Conservation (phyloP, 2,797 vertebrate species). For the Bradypus variegatus region DNA sequence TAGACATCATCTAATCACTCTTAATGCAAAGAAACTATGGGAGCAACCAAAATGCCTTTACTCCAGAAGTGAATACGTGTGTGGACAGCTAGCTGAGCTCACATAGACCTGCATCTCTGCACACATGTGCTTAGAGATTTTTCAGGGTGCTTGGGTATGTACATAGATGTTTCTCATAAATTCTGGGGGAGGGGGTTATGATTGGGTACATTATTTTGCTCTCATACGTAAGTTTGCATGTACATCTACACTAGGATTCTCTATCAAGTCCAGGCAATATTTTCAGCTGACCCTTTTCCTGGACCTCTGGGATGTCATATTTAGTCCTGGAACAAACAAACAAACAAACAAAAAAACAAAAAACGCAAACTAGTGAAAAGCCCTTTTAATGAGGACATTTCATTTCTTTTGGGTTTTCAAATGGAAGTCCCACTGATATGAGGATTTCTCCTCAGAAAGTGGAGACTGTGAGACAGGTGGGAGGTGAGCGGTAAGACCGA, state of each 20-base stretch:
- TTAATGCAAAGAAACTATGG: constrained; percentile 85
- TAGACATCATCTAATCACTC: constrained; percentile 93
- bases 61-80: constrained; percentile 31
- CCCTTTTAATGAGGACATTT: constrained; percentile 7
- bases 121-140: constrained; percentile 15
- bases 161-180: neutral
- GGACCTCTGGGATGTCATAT: constrained; percentile 5
- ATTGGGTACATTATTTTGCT: neutral
- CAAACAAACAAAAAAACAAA: neutral
- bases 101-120: neutral
- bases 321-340: neutral
- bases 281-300: constrained; percentile 10
- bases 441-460: neutral
- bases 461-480: constrained; percentile 22
- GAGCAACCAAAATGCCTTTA: constrained; percentile 74
- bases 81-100: constrained; percentile 28
- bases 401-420: neutral
- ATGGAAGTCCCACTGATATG: neutral
- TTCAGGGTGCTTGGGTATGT: neutral
- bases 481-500: neutral
- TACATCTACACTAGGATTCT: neutral
- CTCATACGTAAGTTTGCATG: neutral
- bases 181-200: neutral
- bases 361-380: neutral
- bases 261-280: neutral